Evolutionary conservation across 2,113 vertebrate species (phyloP), one percentile per base, ranked within the genome.

Genomic region (western clawed frog (Xenopus tropicalis)): DNA sequence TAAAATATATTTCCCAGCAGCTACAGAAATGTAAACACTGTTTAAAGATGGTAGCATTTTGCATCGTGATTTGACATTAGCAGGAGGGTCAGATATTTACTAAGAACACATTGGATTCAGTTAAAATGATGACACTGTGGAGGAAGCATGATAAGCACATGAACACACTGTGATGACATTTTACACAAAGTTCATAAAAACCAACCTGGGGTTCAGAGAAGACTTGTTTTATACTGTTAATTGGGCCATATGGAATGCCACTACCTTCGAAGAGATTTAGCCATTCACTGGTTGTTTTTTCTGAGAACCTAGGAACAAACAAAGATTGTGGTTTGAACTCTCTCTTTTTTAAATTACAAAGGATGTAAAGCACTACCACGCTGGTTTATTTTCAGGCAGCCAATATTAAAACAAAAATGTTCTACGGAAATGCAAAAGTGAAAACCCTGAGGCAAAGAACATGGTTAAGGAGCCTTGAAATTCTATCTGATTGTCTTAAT

Each of bases 131-230:
- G 9, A 54, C 4, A 4, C 9, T 54, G 16, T 20, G 1, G 17
- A 54, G 52, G 17, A 9, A 17, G 52, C 16, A n/a, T 54, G 17
- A 20, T 54, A 58, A 20, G 10, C 66, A 25, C 3, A n/a, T 51
- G 77, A 19, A 3, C 2, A 14, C 24, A 4, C 16, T 66, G 12
- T 0, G 17, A 14, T 6, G 9, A 10, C 21, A 61, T 48, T 61
- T 17, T 5, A 11, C 48, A 23, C 16, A 66, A 51, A 58, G 23
- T 17, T n/a, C 24, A 66, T 48, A 71, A 29, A 62, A 29, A 83
- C 94, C 87, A 79, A 96, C 95, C 96, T 99, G 96, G 11, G 94
- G 88, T 72, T 96, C 91, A 2, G 90, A 87, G 82, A 98, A 98
- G 5, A 96, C 94, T 80, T 93, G 86, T 84, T 93, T 89, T 79